Conservation (phyloP, 2,888 invertebrate genomes). For the Salticus scenicus region DNA sequence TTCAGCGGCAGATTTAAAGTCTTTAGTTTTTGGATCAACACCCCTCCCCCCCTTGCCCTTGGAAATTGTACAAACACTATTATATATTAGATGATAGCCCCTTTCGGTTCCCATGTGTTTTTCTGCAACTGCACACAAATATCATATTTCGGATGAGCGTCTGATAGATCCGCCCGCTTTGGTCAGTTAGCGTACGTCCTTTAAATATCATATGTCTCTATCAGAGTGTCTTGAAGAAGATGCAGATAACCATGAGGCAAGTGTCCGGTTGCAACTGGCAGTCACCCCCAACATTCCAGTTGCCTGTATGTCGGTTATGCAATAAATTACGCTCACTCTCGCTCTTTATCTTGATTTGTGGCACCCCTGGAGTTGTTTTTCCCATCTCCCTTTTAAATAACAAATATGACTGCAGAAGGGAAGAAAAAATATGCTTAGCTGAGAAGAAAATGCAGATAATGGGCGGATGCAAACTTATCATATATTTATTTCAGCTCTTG, state of each 20-base stretch:
- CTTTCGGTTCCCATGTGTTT: too few species aligned
- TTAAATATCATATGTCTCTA: too few species aligned
- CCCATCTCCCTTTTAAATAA: neutral
- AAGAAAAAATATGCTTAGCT: neutral
- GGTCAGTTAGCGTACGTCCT: too few species aligned
- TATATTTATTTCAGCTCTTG: neutral
- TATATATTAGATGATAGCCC: too few species aligned
- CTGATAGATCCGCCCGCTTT: too few species aligned
- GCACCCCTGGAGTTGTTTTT: conserved; percentile 9
- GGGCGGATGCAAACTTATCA: neutral
- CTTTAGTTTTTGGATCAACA: too few species aligned
- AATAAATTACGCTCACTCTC: conserved; percentile 25
- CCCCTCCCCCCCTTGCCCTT: too few species aligned
- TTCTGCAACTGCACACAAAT: too few species aligned
- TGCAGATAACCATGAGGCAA: neutral
- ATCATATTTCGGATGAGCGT: too few species aligned
- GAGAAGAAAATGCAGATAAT: neutral
- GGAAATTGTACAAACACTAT: too few species aligned
- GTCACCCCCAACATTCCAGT: neutral
- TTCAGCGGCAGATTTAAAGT: too few species aligned
- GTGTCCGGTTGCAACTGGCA: neutral
- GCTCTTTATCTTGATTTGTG: conserved; percentile 22
- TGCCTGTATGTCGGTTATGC: conserved; percentile 17
- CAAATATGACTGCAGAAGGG: neutral
- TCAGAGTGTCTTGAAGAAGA: too few species aligned